phyloP scores from a whole-genome alignment of 2,888 invertebrate species.

The Aspidapion aeneum region DNA sequence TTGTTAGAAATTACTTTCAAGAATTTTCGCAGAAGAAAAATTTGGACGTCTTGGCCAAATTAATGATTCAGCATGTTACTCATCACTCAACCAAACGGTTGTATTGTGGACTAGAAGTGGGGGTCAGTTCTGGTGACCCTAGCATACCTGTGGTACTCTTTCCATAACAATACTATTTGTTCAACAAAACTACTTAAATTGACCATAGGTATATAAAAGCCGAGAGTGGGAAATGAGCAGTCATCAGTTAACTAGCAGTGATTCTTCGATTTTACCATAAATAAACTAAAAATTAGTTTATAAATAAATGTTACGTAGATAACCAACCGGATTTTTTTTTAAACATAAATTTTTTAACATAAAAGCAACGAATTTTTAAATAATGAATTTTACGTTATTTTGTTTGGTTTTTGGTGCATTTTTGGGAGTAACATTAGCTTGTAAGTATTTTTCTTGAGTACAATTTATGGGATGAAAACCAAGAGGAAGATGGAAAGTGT shows the following conservation, averaged over 20 bases:
- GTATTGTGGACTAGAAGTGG: no score
- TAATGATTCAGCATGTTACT: no score
- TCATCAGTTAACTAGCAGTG: no score
- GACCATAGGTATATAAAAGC: not conserved
- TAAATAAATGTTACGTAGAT: not conserved
- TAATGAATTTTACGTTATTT: not conserved
- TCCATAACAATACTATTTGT: not conserved
- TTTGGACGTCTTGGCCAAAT: no score
- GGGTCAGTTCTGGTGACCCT: no score
- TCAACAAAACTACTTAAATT: not conserved
- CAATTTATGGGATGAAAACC: no score
- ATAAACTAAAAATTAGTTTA: no score
- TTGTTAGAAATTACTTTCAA: no score
- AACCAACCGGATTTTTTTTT: not conserved
- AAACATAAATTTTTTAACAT: not conserved
- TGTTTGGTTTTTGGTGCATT: constrained; percentile 8
- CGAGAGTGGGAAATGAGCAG: not conserved
- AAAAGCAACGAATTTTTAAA: not conserved
- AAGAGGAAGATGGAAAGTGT: no score
- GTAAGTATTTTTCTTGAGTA: constrained; percentile 17
- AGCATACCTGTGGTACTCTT: not conserved
- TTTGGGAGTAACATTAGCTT: constrained; percentile 11
- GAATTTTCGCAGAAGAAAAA: no score
- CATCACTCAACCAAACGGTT: no score
- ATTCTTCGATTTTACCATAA: not conserved